Base-by-base conservation (phyloP, 2,797 vertebrate species). In the Amphiprion clarkii region DNA sequence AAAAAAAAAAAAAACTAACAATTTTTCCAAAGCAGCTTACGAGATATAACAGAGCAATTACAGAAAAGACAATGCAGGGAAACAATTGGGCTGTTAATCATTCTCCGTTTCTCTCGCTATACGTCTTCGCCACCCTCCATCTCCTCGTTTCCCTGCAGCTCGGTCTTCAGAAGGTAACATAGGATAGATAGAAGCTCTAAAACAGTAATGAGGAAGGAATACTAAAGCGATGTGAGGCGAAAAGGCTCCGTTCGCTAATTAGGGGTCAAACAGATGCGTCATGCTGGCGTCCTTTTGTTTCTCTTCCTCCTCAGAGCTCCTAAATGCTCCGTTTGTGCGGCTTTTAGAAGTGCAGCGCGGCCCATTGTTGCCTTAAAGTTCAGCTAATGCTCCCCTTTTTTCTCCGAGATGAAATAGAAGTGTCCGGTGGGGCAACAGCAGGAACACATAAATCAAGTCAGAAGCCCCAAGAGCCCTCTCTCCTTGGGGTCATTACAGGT, bases 401-500 rank as follows among this genome's bases (percentile, higher is more conserved):
- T 12, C 36, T 95, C 92, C 95, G 94, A 96, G 96, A 96, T 96
- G 94, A 96, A 98, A 97, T 97, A 95, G 96, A 97, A 97, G 95
- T 96, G 96, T 96, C 96, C 87, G 77, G 93, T 95, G 94, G 94
- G 95, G 95, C 94, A 96, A 96, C 97, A 96, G 95, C 95, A 96
- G 96, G 95, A 95, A 94, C 95, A 96, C 96, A 96, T 98, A 98
- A 98, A 99, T 99, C 97, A 98, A 95, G 96, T 96, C 89, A 88
- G 94, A 96, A 96, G 90, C 94, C 95, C 94, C 89, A 58, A 93
- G 92, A 96, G 95, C 93, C 93, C 87, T 89, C 95, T 90, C 92
- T 95, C 92, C 92, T 92, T 76, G 79, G 95, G 97, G 96, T 98
- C 96, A 94, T 76, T 21, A 75, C 81, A 94, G 97, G 96, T 97